A percentile compares a stretch with the other conserved stretches of the same genome.
Conservation (phyloP, 2,113 vertebrate genomes). For the Cyanocitta stelleri region DNA sequence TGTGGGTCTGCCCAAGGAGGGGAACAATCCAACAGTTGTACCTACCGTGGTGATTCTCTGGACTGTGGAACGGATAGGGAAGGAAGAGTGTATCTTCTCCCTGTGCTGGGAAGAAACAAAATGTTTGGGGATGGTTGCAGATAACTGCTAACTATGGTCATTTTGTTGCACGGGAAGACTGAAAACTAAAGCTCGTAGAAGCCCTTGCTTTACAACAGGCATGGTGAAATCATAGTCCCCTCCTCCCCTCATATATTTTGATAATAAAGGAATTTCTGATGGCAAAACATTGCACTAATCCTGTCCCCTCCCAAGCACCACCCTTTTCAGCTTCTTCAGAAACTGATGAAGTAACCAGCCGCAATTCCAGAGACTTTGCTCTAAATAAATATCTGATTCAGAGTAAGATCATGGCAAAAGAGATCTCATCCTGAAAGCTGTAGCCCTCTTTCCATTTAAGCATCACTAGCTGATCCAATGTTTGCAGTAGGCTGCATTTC, state of each 20-base stretch:
- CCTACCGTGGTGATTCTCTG: background rate
- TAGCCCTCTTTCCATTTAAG: background rate
- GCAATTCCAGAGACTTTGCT: background rate
- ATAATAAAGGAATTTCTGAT: background rate
- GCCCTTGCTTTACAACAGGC: background rate
- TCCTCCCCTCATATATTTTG: background rate
- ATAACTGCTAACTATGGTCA: background rate
- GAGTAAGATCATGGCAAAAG: constrained; percentile 49
- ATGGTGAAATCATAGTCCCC: background rate
- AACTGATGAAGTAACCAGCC: background rate
- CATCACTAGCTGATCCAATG: background rate
- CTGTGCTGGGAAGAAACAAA: background rate
- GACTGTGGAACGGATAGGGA: background rate
- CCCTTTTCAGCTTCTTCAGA: background rate
- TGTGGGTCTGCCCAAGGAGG: background rate
- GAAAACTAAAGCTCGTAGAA: background rate
- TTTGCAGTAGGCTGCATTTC: background rate
- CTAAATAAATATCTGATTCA: constrained; percentile 36
- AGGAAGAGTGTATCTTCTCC: background rate
- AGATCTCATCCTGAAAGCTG: background rate
- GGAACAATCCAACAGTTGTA: too few relatives aligned
- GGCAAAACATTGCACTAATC: background rate
- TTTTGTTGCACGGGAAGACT: background rate
- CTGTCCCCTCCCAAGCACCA: constrained; percentile 10
- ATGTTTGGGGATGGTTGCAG: background rate